Evolutionary conservation across 2,797 vertebrate genomes (phyloP).

Genomic region (Labeo calbasu): DNA sequence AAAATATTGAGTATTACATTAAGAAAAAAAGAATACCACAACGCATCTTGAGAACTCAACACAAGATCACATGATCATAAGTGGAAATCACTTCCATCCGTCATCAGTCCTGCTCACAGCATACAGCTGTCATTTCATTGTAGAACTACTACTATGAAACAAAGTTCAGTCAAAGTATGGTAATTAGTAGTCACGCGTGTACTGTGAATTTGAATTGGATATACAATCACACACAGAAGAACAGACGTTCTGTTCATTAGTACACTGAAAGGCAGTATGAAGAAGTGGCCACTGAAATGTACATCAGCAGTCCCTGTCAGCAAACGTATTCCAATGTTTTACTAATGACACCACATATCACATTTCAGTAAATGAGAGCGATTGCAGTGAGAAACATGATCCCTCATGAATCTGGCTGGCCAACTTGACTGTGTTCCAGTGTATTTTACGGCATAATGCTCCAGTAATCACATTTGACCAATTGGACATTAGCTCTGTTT

Average conservation of each 20-base stretch:
- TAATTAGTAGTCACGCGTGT: neutral
- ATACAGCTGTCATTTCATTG: neutral
- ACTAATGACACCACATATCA: constrained; percentile 70
- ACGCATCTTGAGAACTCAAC: neutral
- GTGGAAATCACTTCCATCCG: neutral
- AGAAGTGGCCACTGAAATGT: neutral
- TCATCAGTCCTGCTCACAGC: neutral
- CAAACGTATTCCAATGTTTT: constrained; percentile 71
- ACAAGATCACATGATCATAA: neutral
- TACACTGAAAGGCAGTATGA: too few relatives aligned
- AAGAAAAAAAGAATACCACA: neutral
- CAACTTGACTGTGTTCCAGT: constrained; percentile 69
- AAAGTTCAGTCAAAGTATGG: neutral
- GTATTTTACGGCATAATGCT: constrained; percentile 75
- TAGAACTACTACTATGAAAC: neutral
- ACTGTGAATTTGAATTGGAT: neutral
- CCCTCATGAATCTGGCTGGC: constrained; percentile 72
- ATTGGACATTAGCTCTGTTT: constrained; percentile 75
- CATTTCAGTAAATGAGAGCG: constrained; percentile 71
- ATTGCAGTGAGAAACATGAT: constrained; percentile 75
- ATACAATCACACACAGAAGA: neutral
- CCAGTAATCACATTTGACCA: constrained; percentile 73
- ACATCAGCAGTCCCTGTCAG: neutral
- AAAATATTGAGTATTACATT: neutral
- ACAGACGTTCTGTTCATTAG: neutral